Conservation (phyloP, 1,140 invertebrate genomes). For the Drosophila subobscura region DNA sequence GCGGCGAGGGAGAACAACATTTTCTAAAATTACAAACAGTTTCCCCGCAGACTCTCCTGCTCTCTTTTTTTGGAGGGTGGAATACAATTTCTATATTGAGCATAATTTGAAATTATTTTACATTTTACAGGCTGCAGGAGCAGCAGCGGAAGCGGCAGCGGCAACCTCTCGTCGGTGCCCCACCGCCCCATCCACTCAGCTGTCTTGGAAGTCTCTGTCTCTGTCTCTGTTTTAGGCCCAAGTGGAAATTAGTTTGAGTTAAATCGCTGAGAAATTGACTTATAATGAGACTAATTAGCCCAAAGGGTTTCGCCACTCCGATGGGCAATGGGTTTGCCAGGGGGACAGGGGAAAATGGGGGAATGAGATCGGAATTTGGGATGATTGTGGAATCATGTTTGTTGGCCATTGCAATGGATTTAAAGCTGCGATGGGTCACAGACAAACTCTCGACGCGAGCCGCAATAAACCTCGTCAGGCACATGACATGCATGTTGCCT, state of each 20-base stretch:
- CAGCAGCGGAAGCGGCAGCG: too few species aligned
- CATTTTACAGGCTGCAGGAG: slow-evolving; percentile 33
- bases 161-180: too few species aligned
- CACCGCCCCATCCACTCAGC: not conserved
- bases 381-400: too few species aligned
- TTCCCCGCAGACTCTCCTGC: not conserved
- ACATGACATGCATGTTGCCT: too few species aligned
- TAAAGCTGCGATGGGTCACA: too few species aligned
- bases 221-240: not conserved
- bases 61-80: too few species aligned
- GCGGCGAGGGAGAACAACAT: slow-evolving; percentile 45
- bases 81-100: slow-evolving; percentile 61
- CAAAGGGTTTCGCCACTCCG: slow-evolving; percentile 16
- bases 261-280: slow-evolving; percentile 63
- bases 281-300: slow-evolving; percentile 59
- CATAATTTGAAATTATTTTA: slow-evolving; percentile 67
- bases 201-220: slow-evolving; percentile 1
- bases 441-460: too few species aligned
- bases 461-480: too few species aligned
- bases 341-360: too few species aligned
- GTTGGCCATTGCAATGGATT: too few species aligned
- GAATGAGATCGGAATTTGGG: too few species aligned
- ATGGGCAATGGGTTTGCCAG: too few species aligned
- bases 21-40: slow-evolving; percentile 67
- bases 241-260: slow-evolving; percentile 55